These are phyloP conservation scores for Aeoliscus strigatus DNA, from an alignment of 2,797 vertebrate species.

Conservation along the genomic window DNA sequence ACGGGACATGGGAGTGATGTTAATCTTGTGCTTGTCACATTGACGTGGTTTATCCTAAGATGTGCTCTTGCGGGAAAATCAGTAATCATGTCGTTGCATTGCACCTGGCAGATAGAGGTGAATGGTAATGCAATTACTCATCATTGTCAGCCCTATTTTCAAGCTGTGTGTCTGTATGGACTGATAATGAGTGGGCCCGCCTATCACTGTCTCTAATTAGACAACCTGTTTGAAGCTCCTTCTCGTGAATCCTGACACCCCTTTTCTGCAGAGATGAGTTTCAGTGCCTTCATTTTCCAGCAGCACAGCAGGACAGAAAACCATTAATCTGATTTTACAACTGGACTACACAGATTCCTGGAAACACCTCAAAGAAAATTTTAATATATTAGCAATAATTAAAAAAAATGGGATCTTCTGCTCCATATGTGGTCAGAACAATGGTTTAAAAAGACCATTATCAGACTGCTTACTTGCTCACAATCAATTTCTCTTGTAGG, in stretches of 20 bases:
- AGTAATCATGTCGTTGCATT: constrained; percentile 8
- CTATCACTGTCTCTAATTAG: constrained; percentile 60
- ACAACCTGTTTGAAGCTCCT: constrained; percentile 45
- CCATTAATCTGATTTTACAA: constrained; percentile 43
- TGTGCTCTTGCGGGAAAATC: constrained; percentile 11
- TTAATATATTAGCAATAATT: too few species aligned
- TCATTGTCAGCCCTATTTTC: constrained; percentile 47
- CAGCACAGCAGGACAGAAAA: constrained; percentile 44
- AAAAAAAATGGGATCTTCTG: too few species aligned
- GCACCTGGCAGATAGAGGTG: constrained; percentile 34
- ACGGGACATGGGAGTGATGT: background rate
- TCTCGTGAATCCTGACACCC: constrained; percentile 22
- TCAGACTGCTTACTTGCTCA: too few species aligned
- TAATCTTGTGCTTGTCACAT: constrained; percentile 1
- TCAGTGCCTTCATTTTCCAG: constrained; percentile 56
- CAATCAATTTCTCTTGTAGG: too few species aligned
- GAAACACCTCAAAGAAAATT: too few species aligned
- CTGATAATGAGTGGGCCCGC: constrained; percentile 56
- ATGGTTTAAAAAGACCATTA: too few species aligned
- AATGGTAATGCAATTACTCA: constrained; percentile 61
- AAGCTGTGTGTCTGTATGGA: constrained; percentile 37
- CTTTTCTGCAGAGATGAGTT: constrained; percentile 36
- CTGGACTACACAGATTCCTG: constrained; percentile 34
- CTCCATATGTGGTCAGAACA: too few species aligned
- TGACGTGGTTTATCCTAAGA: constrained; percentile 2